phyloP scores from a whole-genome alignment of 2,888 invertebrate genomes.

The Melangyna quadrimaculata region DNA sequence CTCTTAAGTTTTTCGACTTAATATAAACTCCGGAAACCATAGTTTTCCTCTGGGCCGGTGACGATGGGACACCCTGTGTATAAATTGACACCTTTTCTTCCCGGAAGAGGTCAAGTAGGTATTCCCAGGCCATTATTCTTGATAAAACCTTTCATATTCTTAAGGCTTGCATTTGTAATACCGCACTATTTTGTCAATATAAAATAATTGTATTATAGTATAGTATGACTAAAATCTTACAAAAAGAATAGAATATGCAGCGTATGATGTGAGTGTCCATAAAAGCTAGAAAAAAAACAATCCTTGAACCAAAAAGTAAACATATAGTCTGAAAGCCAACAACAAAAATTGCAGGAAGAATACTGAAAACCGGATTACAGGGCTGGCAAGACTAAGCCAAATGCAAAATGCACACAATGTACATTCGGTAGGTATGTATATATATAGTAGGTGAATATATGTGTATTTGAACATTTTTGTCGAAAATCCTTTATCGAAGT shows the following conservation, averaged over 20 bases:
- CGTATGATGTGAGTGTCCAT: constrained; percentile 9
- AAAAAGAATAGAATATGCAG: neutral
- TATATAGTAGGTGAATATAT: neutral
- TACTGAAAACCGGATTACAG: constrained; percentile 27
- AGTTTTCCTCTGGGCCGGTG: too few species aligned
- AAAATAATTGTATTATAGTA: neutral
- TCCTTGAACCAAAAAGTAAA: constrained; percentile 57
- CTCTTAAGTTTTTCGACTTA: too few species aligned
- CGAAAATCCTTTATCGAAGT: constrained; percentile 30
- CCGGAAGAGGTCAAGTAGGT: neutral
- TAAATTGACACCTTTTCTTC: constrained; percentile 12
- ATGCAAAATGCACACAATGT: neutral
- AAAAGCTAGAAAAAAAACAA: constrained; percentile 27
- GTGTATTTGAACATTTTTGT: constrained; percentile 9
- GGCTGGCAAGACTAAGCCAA: neutral
- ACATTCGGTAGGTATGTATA: neutral
- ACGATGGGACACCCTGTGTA: too few species aligned
- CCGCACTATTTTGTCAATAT: neutral
- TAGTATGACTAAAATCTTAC: neutral
- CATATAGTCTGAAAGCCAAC: constrained; percentile 27
- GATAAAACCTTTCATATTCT: constrained; percentile 18
- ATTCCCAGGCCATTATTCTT: constrained; percentile 43
- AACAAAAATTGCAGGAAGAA: constrained; percentile 28
- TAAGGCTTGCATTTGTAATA: neutral
- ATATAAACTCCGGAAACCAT: too few species aligned